Evolutionary conservation across 2,888 invertebrate genomes (phyloP), one percentile per base, ranked within the genome.

Genomic region (Scaptomyza polygonia): DNA sequence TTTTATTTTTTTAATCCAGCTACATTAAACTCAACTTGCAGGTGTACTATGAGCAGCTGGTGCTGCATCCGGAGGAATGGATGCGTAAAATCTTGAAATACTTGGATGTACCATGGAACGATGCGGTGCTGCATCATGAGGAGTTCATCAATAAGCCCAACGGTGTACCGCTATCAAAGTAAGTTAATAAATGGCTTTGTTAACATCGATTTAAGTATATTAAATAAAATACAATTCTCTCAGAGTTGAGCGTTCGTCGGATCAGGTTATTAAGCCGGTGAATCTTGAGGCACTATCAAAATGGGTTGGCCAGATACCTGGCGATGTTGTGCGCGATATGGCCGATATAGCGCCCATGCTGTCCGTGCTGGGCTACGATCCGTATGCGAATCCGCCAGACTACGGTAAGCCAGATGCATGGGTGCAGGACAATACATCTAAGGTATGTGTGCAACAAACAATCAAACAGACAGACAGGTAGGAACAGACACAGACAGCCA

Each of bases 191-290:
- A 11, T 5, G 7, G 5, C n/a, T 1, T 43, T 36, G 14, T 6
- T 9, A n/a, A 27, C 36, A 11, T 21, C 39, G 53, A 44, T 53
- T 52, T 62, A 2, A n/a, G n/a, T n/a, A n/a, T n/a, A n/a, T n/a
- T 39, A 67, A 63, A 14, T 14, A 3, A 3, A 7, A 6, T 34
- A 8, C 8, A n/a, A n/a, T 34, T 34, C n/a, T 93, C 21, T 1
- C 21, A 98, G 98, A 92, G 97, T 98, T 91, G 99, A 99, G 93
- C 95, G 98, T 69, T 98, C 98, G 48, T 98, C 98, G 72, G 99
- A 99, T 93, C 99, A 99, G 94, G 98, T 99, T 86, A 97, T 99
- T 92, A 98, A 99, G 89, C 98, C 99, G 12, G 96, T 99, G 67
- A 99, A 99, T 93, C 93, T 97, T 89, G 99, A 99, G 92, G 99